Evolutionary conservation across 2,888 invertebrate species (phyloP), one percentile per base, ranked within the genome.

Genomic region (Drosophila birchii): DNA sequence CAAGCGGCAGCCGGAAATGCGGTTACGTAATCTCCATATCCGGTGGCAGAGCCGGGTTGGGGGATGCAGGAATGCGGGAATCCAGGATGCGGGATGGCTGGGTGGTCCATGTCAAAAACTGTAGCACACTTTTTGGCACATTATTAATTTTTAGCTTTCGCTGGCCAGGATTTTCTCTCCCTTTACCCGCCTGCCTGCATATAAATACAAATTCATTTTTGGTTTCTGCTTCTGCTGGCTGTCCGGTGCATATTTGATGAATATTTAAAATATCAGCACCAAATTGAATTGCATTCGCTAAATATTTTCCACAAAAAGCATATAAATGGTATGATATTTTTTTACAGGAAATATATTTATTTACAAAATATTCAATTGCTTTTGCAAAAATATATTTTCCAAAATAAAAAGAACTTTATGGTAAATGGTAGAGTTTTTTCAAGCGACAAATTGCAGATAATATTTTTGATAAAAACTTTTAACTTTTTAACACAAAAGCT

Each of bases 11-110:
- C 72, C 67, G 80, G 80, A 80, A 78, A 80, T 90, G 87, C 75
- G 87, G 89, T 84, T 80, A 83, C 76, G 78, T 84, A 86, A 83
- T 81, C 80, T 76, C 63, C 64, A 74, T 68, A 76, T 80, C 71
- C 76, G 73, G 59, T 43, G 61, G 43, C 34, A 32, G 29, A 18
- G n/a, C 38, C 16, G 16, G 23, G 18, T 5, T 23, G 39, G 34
- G 51, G 51, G 14, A 20, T 49, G 11, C 36, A 3, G 32, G 41
- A 23, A 26, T 26, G 61, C 32, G 18, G 47, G 23, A 36, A 16
- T 26, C n/a, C 26, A 3, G 45, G 36, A 36, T 45, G 57, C 34
- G 16, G 51, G 26, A 29, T 41, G 39, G 41, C 41, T 5, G 36
- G 32, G 6, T 11, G 63, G 41, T 20, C 38, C 57, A 59, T 59